These are phyloP conservation scores for Peromyscus polionotus DNA, from an alignment of 2,113 vertebrate species.

Conservation along the genomic window DNA sequence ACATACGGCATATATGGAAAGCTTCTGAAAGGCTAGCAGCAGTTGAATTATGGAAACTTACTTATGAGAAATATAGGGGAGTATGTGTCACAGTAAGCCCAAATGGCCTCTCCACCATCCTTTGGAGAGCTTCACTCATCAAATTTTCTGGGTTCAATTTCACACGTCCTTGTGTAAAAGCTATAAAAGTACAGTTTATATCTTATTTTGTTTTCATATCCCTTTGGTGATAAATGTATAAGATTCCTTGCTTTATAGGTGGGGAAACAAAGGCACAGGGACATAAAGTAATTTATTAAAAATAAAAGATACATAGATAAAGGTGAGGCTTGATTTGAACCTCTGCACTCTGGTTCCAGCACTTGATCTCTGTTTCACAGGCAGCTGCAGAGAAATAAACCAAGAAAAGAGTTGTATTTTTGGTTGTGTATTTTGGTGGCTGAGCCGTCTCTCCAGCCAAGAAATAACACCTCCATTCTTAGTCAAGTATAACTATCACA, in stretches of 20 bases:
- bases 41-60: no score
- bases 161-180: no score
- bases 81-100: no score
- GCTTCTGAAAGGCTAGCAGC: no score
- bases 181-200: no score
- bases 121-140: no score
- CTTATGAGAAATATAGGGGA: no score
- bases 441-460: background rate
- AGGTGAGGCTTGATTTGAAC: background rate
- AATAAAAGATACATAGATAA: background rate
- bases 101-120: no score
- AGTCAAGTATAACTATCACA: background rate
- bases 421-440: background rate
- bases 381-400: background rate
- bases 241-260: background rate
- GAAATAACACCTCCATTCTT: slow-evolving; percentile 7
- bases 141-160: no score
- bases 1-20: no score
- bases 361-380: background rate
- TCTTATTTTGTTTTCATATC: no score
- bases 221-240: background rate
- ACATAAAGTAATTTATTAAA: background rate
- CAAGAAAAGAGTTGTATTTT: background rate
- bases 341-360: background rate
- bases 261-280: background rate